phyloP scores from a whole-genome alignment of 1,140 invertebrate genomes.

The Plutomurus gul region DNA sequence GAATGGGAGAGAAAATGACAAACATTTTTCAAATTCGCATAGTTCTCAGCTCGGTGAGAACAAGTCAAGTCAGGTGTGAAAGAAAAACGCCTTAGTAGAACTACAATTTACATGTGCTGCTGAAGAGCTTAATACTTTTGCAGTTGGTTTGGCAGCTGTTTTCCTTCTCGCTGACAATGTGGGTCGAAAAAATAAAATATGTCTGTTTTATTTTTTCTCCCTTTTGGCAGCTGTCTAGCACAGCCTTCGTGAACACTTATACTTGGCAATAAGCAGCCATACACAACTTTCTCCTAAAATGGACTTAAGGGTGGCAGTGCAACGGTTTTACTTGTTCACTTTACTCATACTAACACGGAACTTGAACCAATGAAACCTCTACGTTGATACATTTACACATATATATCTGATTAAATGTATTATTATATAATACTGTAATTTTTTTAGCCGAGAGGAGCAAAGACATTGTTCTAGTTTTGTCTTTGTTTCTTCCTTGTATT shows the following conservation, averaged over 20 bases:
- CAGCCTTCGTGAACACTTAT: neutral
- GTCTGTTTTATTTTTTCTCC: slow-evolving; percentile 7
- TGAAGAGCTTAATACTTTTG: too few species aligned
- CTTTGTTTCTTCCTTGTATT: too few species aligned
- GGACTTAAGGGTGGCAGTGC: neutral
- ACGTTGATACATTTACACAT: slow-evolving; percentile 9
- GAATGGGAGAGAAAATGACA: neutral
- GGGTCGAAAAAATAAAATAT: slow-evolving; percentile 12
- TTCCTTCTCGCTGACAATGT: slow-evolving; percentile 1
- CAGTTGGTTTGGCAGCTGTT: too few species aligned
- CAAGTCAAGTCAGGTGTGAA: slow-evolving; percentile 4
- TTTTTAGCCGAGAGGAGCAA: neutral
- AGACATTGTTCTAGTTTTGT: neutral
- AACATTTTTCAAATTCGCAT: neutral
- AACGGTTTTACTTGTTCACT: too few species aligned
- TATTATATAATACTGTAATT: neutral
- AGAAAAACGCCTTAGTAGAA: neutral
- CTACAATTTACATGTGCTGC: neutral
- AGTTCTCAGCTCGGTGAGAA: neutral
- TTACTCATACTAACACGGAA: neutral
- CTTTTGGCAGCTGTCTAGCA: slow-evolving; percentile 22
- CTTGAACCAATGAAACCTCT: neutral
- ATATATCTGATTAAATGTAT: too few species aligned
- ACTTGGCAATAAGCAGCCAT: neutral
- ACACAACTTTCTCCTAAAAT: neutral